Evolutionary conservation across 1,140 invertebrate genomes (phyloP), one percentile per base, ranked within the genome.

Genomic region (Hormaphis cornu): DNA sequence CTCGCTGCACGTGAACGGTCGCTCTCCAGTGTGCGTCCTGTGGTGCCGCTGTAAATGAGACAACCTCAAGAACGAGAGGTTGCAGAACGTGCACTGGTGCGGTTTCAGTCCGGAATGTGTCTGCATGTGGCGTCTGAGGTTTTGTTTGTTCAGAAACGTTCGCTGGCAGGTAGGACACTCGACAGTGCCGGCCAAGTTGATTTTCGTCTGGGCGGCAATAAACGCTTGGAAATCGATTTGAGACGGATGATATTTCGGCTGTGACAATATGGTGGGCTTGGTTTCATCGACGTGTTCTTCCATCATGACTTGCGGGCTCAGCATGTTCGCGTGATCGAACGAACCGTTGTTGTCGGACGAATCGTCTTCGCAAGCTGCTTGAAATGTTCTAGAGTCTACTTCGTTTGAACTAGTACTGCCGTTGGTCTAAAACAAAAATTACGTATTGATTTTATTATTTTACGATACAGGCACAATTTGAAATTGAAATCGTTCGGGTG

Each of bases 1-100:
- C 20, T 72, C 69, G 14, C 71, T 72, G 44, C 76, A 77, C 20
- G 71, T 69, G 54, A 76, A 76, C 18, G 76, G 76, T 8, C 75
- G 69, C 71, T 81, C 78, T 28, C 79, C 78, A 12, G 78, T 79
- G 73, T 81, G 80, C 7, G 78, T 77, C 8, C 78, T 74, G 20
- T 78, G 75, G 72, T 82, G 81, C 50, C 78, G 77, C 69, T 78
- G 78, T 72, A 81, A 76, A 69, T 80, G 78, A 24, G 78, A 78
- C 14, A 77, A 73, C 33, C 77, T 74, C 28, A 77, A 74, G 72
- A 82, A 82, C 6, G 77, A 75, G 56, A 79, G 76, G 5, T 75
- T 75, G 72, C 81, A 82, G 20, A 78, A 76, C 9, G 76, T 75
- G 71, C 81, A 82, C 53, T 75, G 74, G 63, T 77, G 77, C 16